Conservation (phyloP, 2,113 vertebrate species). For the Nothocercus julius region DNA sequence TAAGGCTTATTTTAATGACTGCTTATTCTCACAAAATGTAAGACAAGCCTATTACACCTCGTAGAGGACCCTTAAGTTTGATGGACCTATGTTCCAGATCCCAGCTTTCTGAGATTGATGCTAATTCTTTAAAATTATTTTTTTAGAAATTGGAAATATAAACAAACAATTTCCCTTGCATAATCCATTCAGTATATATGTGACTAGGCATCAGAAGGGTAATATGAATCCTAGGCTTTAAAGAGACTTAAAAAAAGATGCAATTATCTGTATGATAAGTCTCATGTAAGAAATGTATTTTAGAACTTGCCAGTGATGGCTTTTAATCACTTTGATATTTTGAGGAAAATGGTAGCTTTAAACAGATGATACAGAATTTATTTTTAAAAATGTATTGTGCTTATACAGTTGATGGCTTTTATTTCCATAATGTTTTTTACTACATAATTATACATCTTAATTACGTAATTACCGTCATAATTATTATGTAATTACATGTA, state of each 20-base stretch:
- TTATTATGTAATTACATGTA: slow-evolving; percentile 89
- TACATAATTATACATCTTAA: slow-evolving; percentile 89
- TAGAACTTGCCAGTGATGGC: slow-evolving; percentile 77
- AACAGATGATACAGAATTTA: slow-evolving; percentile 81
- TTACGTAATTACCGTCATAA: slow-evolving; percentile 88
- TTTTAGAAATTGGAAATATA: slow-evolving; percentile 12
- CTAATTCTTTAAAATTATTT: slow-evolving; percentile 21
- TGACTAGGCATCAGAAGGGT: slow-evolving; percentile 1
- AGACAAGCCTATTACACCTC: neutral
- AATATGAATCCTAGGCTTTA: slow-evolving; percentile 32
- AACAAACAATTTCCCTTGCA: slow-evolving; percentile 28
- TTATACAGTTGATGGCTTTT: slow-evolving; percentile 85
- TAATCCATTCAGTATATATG: neutral
- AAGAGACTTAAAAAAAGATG: slow-evolving; percentile 45
- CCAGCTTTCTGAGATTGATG: neutral
- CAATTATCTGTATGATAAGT: slow-evolving; percentile 69
- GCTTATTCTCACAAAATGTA: neutral
- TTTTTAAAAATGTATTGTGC: slow-evolving; percentile 86
- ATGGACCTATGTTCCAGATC: neutral
- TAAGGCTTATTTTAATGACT: neutral
- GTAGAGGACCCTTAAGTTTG: neutral
- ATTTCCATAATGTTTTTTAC: slow-evolving; percentile 89
- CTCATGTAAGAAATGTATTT: slow-evolving; percentile 71
- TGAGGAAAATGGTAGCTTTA: slow-evolving; percentile 81
- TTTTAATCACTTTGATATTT: slow-evolving; percentile 81